Base-by-base conservation (phyloP, 2,797 vertebrate genomes). In the Pangasius krempfi region DNA sequence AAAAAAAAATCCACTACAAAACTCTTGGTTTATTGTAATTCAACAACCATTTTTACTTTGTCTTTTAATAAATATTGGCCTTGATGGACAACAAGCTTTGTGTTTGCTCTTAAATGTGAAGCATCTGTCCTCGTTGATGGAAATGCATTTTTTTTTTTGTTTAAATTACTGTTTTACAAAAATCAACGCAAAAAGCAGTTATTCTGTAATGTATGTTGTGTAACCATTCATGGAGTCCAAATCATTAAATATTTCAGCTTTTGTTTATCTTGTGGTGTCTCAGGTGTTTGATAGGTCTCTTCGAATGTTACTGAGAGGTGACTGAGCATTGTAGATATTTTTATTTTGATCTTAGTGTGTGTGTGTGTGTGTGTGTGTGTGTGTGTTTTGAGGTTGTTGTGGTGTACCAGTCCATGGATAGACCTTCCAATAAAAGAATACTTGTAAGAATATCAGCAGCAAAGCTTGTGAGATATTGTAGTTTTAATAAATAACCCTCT, bases 21-120 rank as follows among this genome's bases (percentile, higher is more conserved):
- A 44, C n/a, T 47, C 40, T 68, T 37, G 56, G 50, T 88, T 62
- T 89, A 30, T 84, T 90, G 89, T 90, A 91, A 84, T 50, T 84
- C 14, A 33, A 60, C 81, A 64, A 60, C 25, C 10, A 2, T 68
- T 89, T 86, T 89, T 87, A 68, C 16, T 72, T n/a, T 79, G 79
- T 68, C 33, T 90, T 88, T 47, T 87, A 91, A 91, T 91, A 91
- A 91, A 90, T 75, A 22, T 83, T 85, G 83, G 83, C 62, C 73
- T 62, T 20, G 73, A 73, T 72, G 86, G 89, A 87, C 86, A 54
- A 27, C 2, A 58, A 62, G 37, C 27, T 40, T 52, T 40, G 18
- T 84, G 30, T 33, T 81, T 62, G 27, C 52, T 16, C 16, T 12
- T 44, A 7, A 84, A 78, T 22, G 16, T 44, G 10, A 85, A 40